phyloP scores from a whole-genome alignment of 2,797 vertebrate species.

The Sebastolobus alascanus region DNA sequence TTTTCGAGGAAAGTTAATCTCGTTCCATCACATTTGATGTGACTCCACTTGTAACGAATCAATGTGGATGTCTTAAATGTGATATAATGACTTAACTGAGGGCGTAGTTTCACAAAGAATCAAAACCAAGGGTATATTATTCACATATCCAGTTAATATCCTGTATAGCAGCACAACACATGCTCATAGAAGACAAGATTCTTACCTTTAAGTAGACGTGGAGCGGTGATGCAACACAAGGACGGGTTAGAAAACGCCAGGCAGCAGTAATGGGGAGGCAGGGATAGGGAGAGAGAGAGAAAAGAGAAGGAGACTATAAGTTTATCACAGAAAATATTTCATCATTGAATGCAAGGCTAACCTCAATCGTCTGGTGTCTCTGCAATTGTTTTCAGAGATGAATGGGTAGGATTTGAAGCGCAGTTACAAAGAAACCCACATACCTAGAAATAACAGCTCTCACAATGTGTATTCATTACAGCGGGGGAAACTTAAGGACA shows the following conservation, averaged over 20 bases:
- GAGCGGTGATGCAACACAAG: conserved; percentile 18
- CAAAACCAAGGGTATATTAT: background rate
- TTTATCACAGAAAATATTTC: conserved; percentile 25
- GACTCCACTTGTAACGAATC: conserved; percentile 12
- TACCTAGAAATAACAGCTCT: background rate
- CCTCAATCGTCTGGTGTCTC: background rate
- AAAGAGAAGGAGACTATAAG: conserved; percentile 19
- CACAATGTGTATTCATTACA: conserved; percentile 8
- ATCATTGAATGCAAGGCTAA: conserved; percentile 20
- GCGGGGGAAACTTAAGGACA: background rate
- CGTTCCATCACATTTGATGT: conserved; percentile 19
- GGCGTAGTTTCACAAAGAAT: background rate
- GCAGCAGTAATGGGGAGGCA: conserved; percentile 10
- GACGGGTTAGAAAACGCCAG: conserved; percentile 26
- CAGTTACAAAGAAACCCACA: background rate
- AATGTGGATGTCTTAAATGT: conserved; percentile 5
- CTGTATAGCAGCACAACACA: background rate
- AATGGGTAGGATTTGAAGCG: conserved; percentile 11
- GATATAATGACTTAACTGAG: background rate
- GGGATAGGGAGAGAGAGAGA: conserved; percentile 5
- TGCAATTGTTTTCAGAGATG: conserved; percentile 30
- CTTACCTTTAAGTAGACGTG: conserved; percentile 76
- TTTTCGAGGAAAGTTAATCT: conserved; percentile 28
- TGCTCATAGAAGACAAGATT: conserved; percentile 23
- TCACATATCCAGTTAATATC: background rate